Evolutionary conservation across 1,140 invertebrate genomes (phyloP), one percentile per base, ranked within the genome.

Genomic region (Drosophila paulistorum): DNA sequence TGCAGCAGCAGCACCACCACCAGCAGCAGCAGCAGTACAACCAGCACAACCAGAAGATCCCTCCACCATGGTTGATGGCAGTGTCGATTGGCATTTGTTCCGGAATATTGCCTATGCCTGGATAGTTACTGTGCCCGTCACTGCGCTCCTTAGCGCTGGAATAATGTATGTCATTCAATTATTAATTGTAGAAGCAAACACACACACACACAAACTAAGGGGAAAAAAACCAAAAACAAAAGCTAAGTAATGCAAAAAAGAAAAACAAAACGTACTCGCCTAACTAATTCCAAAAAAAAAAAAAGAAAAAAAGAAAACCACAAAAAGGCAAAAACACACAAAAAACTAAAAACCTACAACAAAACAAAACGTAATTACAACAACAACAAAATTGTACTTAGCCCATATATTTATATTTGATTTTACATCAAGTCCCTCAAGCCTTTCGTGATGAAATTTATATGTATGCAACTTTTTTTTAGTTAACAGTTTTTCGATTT

Each of bases 71-170:
- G 74, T 55, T 11, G 79, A 89, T 42, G 90, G 90, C 82, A 74
- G 93, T 91, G 98, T 99, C 17, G 97, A 99, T 90, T 99, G 98
- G 98, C 96, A 94, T 92, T 93, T 98, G 37, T 98, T 96, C 92
- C 95, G 98, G 77, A 99, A 99, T 91, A 99, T 99, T 83, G 96
- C 98, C 54, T 96, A 97, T 75, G 98, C 98, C 14, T 99, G 99
- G 99, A 93, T 99, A 62, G 96, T 99, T 60, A 99, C 99, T 0
- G 96, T 99, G 39, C 99, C 99, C 7, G 95, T 98, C 2, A 96
- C 98, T 10, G 98, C 95, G 2, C 93, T 94, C 11, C 94, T 98
- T 7, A 97, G 97, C 65, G 97, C 97, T 30, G 94, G 94, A 17
- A 94, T 96, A 70, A 98, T 98, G 97, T 94, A 95, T 67, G 92